These are phyloP conservation scores for Taphrorychus bicolor DNA, from an alignment of 2,888 invertebrate species.

Conservation along the genomic window DNA sequence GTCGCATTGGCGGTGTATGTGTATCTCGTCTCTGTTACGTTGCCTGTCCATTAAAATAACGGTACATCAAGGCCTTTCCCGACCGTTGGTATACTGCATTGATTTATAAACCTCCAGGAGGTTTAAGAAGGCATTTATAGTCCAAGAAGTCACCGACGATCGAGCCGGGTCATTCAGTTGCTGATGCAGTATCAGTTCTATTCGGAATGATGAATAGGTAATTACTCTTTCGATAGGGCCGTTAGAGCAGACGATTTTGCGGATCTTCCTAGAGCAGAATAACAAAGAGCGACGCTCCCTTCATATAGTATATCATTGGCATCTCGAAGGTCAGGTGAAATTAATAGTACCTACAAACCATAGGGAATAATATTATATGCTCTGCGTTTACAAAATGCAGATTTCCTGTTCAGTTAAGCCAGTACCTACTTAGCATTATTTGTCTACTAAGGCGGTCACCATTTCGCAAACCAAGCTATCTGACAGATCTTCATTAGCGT, in stretches of 20 bases:
- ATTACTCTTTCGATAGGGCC: not conserved
- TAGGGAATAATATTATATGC: slow-evolving; percentile 15
- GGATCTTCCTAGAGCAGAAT: too few relatives aligned
- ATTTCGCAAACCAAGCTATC: slow-evolving; percentile 32
- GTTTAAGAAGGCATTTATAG: slow-evolving; percentile 37
- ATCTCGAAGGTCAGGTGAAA: slow-evolving; percentile 6
- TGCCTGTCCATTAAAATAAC: slow-evolving; percentile 53
- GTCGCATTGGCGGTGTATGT: slow-evolving; percentile 48
- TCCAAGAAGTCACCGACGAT: slow-evolving; percentile 45
- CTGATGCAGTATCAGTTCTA: not conserved
- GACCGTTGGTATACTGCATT: slow-evolving; percentile 40
- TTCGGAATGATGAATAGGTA: not conserved
- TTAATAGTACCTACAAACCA: slow-evolving; percentile 10
- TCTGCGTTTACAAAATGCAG: slow-evolving; percentile 18
- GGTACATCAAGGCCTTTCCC: slow-evolving; percentile 37
- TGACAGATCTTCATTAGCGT: slow-evolving; percentile 27
- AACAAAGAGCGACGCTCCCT: too few relatives aligned
- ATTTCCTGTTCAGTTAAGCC: slow-evolving; percentile 21
- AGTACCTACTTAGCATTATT: slow-evolving; percentile 26
- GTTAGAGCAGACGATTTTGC: too few relatives aligned
- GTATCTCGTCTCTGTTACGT: slow-evolving; percentile 51
- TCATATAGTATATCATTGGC: not conserved
- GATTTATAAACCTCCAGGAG: slow-evolving; percentile 35
- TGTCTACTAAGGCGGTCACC: slow-evolving; percentile 28
- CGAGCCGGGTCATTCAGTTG: slow-evolving; percentile 8